Conservation (phyloP, 2,113 vertebrate species). For the Syrmaticus mikado region DNA sequence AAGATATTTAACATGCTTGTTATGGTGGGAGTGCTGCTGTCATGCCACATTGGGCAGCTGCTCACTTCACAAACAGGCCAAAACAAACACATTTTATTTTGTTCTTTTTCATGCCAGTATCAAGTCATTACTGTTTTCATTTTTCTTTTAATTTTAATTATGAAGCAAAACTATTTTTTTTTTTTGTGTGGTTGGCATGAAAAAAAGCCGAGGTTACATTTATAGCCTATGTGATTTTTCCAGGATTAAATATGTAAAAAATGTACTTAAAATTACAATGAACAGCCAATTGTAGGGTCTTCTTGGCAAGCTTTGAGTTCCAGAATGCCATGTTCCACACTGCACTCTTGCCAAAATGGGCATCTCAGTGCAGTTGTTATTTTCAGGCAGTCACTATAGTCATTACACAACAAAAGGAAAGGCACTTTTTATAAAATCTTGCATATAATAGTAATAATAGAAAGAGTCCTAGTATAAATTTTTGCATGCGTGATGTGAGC, state of each 20-base stretch:
- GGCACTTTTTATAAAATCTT: neutral
- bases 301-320: neutral
- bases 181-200: neutral
- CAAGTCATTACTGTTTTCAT: neutral
- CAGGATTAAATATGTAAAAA: neutral
- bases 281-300: neutral
- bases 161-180: fast-evolving
- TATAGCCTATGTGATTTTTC: neutral
- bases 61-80: neutral
- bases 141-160: neutral
- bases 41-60: neutral
- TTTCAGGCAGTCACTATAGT: neutral
- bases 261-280: neutral
- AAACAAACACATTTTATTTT: neutral
- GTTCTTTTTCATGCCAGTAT: neutral
- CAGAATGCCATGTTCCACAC: neutral
- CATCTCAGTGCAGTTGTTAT: neutral
- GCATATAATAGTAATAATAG: neutral
- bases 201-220: neutral
- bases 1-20: neutral
- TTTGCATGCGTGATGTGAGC: neutral
- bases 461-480: neutral
- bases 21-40: neutral
- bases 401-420: neutral
- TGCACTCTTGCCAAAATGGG: neutral